Percentiles rank a stretch among this genome's conserved stretches.
These are phyloP conservation scores for Anarsia innoxiella DNA, from an alignment of 2,888 invertebrate genomes.

Conservation along the genomic window DNA sequence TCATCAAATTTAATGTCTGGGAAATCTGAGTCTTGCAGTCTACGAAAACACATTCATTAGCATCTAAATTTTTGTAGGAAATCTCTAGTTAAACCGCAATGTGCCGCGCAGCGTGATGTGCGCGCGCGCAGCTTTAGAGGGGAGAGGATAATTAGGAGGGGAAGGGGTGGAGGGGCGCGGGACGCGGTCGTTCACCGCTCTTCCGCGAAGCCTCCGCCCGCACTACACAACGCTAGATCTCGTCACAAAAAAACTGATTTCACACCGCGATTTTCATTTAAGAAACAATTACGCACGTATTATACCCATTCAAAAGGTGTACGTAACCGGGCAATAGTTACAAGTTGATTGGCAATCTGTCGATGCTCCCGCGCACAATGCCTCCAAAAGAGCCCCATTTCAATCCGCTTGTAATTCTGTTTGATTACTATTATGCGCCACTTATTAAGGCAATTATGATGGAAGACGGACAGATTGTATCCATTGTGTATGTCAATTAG, in stretches of 20 bases:
- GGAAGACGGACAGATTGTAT: conserved; percentile 37
- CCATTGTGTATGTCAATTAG: conserved; percentile 53
- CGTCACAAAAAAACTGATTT: conserved; percentile 22
- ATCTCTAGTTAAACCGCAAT: conserved; percentile 41
- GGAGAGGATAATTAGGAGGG: conserved; percentile 50
- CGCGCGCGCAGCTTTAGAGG: conserved; percentile 24
- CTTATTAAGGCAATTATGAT: conserved; percentile 64
- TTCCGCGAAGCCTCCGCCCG: conserved; percentile 39
- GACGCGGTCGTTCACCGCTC: conserved; percentile 45
- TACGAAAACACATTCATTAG: conserved; percentile 8
- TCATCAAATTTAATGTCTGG: too few species aligned
- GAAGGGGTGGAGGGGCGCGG: conserved; percentile 34
- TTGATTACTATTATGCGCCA: conserved; percentile 59
- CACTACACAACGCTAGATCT: conserved; percentile 32
- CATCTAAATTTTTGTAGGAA: conserved; percentile 25
- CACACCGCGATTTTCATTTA: conserved; percentile 29
- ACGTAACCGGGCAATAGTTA: conserved; percentile 31
- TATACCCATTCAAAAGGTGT: conserved; percentile 31
- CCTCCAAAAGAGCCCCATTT: conserved; percentile 42
- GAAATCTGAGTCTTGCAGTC: too few species aligned
- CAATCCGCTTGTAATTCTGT: conserved; percentile 57
- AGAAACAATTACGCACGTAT: conserved; percentile 46
- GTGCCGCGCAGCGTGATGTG: conserved; percentile 11
- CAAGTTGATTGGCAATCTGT: conserved; percentile 48
- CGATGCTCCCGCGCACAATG: conserved; percentile 31